A percentile compares a stretch with the other conserved stretches of the same genome.
These are phyloP conservation scores for Melanotaenia nigrans DNA, from an alignment of 2,797 vertebrate genomes.

Conservation along the genomic window DNA sequence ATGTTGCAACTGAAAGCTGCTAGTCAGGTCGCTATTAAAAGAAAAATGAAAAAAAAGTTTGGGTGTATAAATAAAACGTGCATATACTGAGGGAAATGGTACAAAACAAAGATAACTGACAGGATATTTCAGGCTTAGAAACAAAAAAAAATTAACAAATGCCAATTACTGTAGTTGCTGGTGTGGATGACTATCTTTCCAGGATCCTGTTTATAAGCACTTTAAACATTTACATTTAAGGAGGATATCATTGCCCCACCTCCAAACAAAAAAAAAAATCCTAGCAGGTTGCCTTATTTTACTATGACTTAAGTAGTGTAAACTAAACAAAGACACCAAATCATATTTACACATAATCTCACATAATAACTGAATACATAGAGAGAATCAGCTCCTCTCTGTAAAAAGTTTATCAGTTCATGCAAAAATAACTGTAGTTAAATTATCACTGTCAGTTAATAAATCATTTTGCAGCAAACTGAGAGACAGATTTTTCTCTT, in stretches of 20 bases:
- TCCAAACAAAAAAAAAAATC: too few relatives aligned
- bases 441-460: neutral
- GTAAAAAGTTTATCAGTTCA: neutral
- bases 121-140: neutral
- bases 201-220: neutral
- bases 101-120: neutral
- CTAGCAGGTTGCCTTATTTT: too few relatives aligned
- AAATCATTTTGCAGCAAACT: neutral
- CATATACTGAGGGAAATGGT: neutral
- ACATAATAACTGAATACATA: too few relatives aligned
- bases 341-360: too few relatives aligned
- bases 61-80: neutral
- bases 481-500: neutral
- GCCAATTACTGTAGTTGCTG: neutral
- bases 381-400: neutral
- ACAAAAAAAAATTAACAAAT: neutral
- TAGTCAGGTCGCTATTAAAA: neutral
- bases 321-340: too few relatives aligned
- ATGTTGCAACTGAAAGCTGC: neutral
- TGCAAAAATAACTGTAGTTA: neutral
- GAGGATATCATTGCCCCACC: neutral
- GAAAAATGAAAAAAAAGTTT: slow-evolving; percentile 22
- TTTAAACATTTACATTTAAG: neutral
- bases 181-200: neutral
- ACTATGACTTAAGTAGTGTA: too few relatives aligned